Evolutionary conservation across 2,888 invertebrate species (phyloP).

Genomic region (Latheticus oryzae): DNA sequence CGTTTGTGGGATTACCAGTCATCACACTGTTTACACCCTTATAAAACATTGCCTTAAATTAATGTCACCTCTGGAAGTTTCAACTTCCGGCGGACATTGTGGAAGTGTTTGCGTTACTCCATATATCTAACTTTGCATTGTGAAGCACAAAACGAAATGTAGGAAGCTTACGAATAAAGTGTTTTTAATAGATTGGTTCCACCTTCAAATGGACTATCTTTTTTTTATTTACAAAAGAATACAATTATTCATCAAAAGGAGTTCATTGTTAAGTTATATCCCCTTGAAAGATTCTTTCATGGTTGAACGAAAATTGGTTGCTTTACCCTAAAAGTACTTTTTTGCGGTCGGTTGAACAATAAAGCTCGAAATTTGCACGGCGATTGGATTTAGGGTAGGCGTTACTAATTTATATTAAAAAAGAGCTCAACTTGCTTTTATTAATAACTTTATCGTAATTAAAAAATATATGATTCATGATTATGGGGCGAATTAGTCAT

Average conservation of each 20-base stretch:
- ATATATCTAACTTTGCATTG: too few species aligned
- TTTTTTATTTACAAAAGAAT: too few species aligned
- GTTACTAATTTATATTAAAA: slow-evolving; percentile 6
- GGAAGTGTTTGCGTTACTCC: slow-evolving; percentile 11
- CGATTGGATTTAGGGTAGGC: slow-evolving; percentile 4
- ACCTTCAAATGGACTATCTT: too few species aligned
- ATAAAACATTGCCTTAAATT: slow-evolving; percentile 31
- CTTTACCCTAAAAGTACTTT: slow-evolving; percentile 1
- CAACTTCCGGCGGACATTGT: slow-evolving; percentile 19
- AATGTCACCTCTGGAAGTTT: slow-evolving; percentile 36
- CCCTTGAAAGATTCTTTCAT: neutral
- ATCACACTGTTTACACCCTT: slow-evolving; percentile 33
- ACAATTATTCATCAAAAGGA: too few species aligned
- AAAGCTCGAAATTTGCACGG: slow-evolving; percentile 1
- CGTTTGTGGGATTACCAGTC: slow-evolving; percentile 32
- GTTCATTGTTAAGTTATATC: too few species aligned
- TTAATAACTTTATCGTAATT: slow-evolving; percentile 28
- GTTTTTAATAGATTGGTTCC: too few species aligned
- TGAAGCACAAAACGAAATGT: too few species aligned
- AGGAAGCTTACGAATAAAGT: too few species aligned
- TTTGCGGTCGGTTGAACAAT: neutral
- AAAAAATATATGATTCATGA: slow-evolving; percentile 31
- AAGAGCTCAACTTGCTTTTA: slow-evolving; percentile 1
- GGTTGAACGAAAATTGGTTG: neutral
- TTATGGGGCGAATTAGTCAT: slow-evolving; percentile 25